phyloP scores from a whole-genome alignment of 2,113 vertebrate species.

The Nycticorax nycticorax region DNA sequence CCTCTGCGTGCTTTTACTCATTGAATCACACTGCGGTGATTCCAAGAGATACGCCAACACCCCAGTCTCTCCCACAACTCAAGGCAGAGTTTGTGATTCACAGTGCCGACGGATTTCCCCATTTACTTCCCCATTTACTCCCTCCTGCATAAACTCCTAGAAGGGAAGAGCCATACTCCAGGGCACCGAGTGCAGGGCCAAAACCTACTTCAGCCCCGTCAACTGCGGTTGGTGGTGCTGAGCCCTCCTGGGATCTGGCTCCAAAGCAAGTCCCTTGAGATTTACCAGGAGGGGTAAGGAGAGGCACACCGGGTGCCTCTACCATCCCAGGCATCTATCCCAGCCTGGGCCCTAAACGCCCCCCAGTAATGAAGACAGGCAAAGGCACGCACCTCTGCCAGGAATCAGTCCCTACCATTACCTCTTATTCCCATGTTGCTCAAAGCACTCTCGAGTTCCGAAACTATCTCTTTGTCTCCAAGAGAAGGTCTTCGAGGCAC shows the following conservation, averaged over 20 bases:
- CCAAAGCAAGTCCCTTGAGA: background rate
- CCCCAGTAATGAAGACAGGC: background rate
- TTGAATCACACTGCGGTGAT: fast-evolving
- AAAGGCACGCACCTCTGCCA: too few relatives aligned
- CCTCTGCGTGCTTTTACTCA: background rate
- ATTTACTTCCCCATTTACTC: background rate
- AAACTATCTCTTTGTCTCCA: fast-evolving
- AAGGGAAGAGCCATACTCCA: background rate
- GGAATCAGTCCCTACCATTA: background rate
- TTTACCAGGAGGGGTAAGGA: background rate
- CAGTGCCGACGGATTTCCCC: background rate
- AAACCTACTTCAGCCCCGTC: background rate
- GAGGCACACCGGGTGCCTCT: background rate
- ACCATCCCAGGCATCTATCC: background rate
- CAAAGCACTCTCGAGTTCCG: background rate
- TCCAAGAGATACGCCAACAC: background rate
- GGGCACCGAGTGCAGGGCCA: background rate
- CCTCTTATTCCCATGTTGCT: background rate
- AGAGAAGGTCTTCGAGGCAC: background rate
- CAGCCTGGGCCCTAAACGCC: background rate
- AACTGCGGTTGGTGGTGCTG: background rate
- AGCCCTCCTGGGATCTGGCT: background rate
- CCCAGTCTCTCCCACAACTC: background rate
- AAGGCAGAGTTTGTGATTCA: background rate
- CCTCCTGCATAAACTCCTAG: background rate